A percentile compares a stretch with the other conserved stretches of the same genome.
These are phyloP conservation scores for Coecobrya sp. DNA, from an alignment of 2,888 invertebrate species.

Conservation along the genomic window DNA sequence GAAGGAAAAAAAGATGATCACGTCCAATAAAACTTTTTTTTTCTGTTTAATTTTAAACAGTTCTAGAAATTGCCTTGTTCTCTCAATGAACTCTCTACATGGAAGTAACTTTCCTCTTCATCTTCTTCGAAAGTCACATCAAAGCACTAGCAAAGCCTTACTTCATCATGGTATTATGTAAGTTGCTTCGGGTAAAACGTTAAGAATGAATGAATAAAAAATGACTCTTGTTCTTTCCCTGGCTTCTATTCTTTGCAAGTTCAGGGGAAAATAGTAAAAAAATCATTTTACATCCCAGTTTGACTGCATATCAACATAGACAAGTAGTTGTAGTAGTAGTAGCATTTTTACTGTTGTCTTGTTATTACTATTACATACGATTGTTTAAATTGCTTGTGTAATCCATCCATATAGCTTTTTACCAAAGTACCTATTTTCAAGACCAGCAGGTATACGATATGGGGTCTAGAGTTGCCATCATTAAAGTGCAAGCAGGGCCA, in stretches of 20 bases:
- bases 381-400: constrained; percentile 44
- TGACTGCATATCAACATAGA: constrained; percentile 61
- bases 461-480: neutral
- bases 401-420: neutral
- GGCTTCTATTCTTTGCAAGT: neutral
- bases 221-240: neutral
- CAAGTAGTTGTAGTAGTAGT: neutral
- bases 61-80: constrained; percentile 37
- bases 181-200: no score
- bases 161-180: neutral
- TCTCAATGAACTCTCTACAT: constrained; percentile 45
- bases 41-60: constrained; percentile 16
- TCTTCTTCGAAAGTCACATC: neutral
- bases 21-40: neutral
- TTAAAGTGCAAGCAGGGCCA: constrained; percentile 59
- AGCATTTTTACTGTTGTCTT: neutral
- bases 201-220: constrained; percentile 25
- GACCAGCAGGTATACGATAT: constrained; percentile 7
- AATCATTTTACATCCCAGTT: constrained; percentile 65
- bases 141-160: neutral
- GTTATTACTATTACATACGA: constrained; percentile 4
- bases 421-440: constrained; percentile 13
- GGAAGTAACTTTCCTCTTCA: constrained; percentile 2
- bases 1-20: neutral
- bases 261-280: constrained; percentile 17